phyloP scores from a whole-genome alignment of 1,140 invertebrate genomes.

The Leucophenga varia region DNA sequence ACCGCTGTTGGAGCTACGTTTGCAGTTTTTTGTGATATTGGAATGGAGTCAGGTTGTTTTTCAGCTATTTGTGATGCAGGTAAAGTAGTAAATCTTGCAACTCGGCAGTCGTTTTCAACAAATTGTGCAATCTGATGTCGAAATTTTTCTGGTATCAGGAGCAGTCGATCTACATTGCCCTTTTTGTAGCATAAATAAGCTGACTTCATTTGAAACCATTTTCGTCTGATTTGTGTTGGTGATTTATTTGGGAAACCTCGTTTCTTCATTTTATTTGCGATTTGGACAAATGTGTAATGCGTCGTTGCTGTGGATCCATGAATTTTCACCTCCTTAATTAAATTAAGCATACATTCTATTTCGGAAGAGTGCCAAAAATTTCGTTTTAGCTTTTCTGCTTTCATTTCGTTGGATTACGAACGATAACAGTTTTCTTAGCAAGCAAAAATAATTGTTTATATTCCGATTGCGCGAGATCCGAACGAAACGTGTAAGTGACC shows the following conservation, averaged over 20 bases:
- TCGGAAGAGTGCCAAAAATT: slow-evolving; percentile 45
- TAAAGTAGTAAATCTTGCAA: too few species aligned
- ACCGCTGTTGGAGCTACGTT: neutral
- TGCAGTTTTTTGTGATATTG: slow-evolving; percentile 24
- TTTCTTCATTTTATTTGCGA: slow-evolving; percentile 45
- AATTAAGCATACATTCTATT: slow-evolving; percentile 46
- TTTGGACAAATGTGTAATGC: slow-evolving; percentile 42
- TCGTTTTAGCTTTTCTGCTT: slow-evolving; percentile 37
- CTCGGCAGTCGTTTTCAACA: slow-evolving; percentile 37
- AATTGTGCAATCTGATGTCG: slow-evolving; percentile 41
- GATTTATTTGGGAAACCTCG: slow-evolving; percentile 44
- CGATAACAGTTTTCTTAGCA: too few species aligned
- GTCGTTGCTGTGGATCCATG: slow-evolving; percentile 37
- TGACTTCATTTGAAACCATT: slow-evolving; percentile 53
- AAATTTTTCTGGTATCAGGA: slow-evolving; percentile 42
- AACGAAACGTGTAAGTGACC: too few species aligned
- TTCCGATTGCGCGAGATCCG: too few species aligned
- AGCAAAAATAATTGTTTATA: too few species aligned
- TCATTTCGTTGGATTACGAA: slow-evolving; percentile 33
- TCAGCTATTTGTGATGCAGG: too few species aligned
- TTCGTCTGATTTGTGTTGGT: slow-evolving; percentile 40
- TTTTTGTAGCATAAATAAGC: slow-evolving; percentile 48
- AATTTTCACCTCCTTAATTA: slow-evolving; percentile 33
- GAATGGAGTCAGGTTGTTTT: too few species aligned
- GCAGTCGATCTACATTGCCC: slow-evolving; percentile 37